A percentile compares a stretch with the other conserved stretches of the same genome.
Conservation (phyloP, 2,888 invertebrate species). For the Miltochrista miniata region DNA sequence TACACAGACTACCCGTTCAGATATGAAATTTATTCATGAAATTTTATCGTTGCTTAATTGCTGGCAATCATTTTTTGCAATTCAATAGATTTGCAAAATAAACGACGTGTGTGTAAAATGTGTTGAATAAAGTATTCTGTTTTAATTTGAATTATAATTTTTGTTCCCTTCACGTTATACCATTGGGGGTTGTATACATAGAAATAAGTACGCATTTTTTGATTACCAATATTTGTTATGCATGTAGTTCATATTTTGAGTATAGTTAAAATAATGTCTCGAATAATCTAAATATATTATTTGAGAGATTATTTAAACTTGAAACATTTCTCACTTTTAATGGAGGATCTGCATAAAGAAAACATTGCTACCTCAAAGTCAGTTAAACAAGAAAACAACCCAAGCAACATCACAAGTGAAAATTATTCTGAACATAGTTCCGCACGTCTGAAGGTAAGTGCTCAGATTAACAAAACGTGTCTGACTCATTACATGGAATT, state of each 20-base stretch:
- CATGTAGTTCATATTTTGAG: too few species aligned
- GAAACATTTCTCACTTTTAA: too few species aligned
- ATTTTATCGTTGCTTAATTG: conserved; percentile 10
- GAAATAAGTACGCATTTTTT: not conserved
- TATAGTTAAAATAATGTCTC: too few species aligned
- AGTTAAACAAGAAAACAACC: conserved; percentile 26
- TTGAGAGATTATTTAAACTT: too few species aligned
- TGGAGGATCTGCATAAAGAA: conserved; percentile 6
- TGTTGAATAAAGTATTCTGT: not conserved
- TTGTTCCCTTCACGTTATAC: not conserved
- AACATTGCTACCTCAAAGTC: conserved; percentile 13
- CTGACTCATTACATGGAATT: conserved; percentile 47
- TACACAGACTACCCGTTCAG: conserved; percentile 18
- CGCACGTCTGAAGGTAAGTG: conserved; percentile 39
- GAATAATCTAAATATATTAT: too few species aligned
- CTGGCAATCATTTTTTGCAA: conserved; percentile 4
- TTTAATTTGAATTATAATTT: not conserved
- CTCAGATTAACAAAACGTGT: conserved; percentile 43
- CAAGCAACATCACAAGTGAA: conserved; percentile 6
- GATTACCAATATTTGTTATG: not conserved
- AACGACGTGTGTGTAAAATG: not conserved
- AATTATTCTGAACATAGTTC: conserved; percentile 38
- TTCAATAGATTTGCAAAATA: not conserved
- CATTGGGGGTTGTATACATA: too few species aligned
- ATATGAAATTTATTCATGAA: conserved; percentile 15